Base-by-base conservation (phyloP, 2,888 invertebrate species). In the Thalpophila matura region DNA sequence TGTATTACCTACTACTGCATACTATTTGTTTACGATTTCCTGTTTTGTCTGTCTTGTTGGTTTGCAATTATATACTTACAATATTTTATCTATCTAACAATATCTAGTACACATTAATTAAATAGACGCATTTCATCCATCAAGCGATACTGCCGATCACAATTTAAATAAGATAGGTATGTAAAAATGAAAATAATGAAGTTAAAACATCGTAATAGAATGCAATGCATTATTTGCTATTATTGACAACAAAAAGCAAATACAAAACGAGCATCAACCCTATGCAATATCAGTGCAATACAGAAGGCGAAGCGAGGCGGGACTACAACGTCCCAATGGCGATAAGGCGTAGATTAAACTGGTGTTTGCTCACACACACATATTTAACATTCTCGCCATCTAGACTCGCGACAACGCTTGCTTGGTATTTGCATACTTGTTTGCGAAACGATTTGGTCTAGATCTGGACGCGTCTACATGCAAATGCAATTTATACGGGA, bases 311-410 rank as follows among this genome's bases (percentile, higher is more conserved):
- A 43, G 60, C 65, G 61, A 63, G 42, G 73, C 69, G 74, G 68
- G 69, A 75, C 69, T 75, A 76, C 72, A 73, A 59, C 71, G 75
- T 77, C 74, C 77, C 80, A 79, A 77, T 80, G 79, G 83, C 89
- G 92, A 92, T 92, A 93, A 92, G 90, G 91, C 89, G 88, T 85
- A 93, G 93, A 94, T 93, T 93, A 93, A 92, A 92, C 91, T 85
- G 85, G 80, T 92, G 93, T 93, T 92, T 91, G 86, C 91, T 83
- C 89, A 89, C 92, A 89, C 89, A 89, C 91, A 91, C 90, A 90
- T 92, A 91, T 91, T 92, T 89, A 90, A 89, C 91, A 90, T 92
- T 90, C 91, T 82, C 87, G 80, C 85, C 86, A 86, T 86, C 87
- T 85, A 88, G 84, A 84, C 81, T 84, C 85, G 90, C 89, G 90